Conservation (phyloP, 2,797 vertebrate genomes). For the Sebastes nivosus region DNA sequence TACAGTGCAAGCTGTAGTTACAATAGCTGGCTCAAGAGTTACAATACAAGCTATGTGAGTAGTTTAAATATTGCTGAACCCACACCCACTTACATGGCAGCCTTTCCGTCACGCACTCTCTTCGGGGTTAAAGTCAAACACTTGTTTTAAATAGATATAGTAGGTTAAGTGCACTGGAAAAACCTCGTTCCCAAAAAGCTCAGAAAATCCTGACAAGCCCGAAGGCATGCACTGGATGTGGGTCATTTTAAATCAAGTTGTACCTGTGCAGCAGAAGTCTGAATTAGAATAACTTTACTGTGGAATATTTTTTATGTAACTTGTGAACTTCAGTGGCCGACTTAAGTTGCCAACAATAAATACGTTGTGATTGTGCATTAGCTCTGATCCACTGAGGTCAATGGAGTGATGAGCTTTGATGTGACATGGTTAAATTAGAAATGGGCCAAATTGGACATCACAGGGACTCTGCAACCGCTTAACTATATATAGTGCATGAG, state of each 20-base stretch:
- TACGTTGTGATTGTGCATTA: slow-evolving; percentile 19
- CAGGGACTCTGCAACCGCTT: background rate
- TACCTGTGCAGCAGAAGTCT: background rate
- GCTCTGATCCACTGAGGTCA: slow-evolving; percentile 13
- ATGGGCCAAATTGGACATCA: slow-evolving; percentile 35
- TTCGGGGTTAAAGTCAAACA: background rate
- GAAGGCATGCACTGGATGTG: background rate
- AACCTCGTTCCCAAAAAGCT: slow-evolving; percentile 1
- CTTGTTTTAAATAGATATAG: background rate
- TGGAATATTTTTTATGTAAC: background rate
- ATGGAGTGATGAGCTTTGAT: slow-evolving; percentile 37
- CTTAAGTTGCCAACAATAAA: slow-evolving; percentile 1
- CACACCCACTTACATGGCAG: background rate
- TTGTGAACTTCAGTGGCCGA: background rate
- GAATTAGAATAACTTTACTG: background rate
- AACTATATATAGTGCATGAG: slow-evolving; percentile 32
- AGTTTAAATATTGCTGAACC: background rate
- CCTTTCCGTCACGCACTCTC: background rate
- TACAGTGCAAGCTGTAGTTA: background rate
- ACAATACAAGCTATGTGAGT: background rate
- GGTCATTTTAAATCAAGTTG: background rate
- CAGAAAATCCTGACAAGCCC: background rate
- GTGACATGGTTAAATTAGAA: slow-evolving; percentile 47
- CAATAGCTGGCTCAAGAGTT: background rate
- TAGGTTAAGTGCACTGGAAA: background rate